A percentile compares a stretch with the other conserved stretches of the same genome.
Evolutionary conservation across 2,888 invertebrate species (phyloP).

Genomic region (Blastobasis lacticolella): DNA sequence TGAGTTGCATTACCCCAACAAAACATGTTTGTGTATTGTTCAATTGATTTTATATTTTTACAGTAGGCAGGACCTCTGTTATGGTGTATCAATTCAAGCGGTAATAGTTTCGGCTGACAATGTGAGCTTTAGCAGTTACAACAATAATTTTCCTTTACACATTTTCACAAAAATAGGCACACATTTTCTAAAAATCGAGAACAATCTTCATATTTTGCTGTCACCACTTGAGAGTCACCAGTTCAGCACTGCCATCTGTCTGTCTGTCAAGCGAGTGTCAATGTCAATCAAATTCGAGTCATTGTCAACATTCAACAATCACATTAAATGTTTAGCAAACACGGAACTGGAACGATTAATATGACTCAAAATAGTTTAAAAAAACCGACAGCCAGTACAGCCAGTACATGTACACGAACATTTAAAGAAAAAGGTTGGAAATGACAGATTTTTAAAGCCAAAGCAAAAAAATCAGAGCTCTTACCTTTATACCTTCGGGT

Average conservation of each 20-base stretch:
- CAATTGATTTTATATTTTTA: conserved; percentile 29
- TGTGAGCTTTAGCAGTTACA: conserved; percentile 15
- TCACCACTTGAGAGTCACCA: background rate
- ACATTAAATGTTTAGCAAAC: too few species aligned
- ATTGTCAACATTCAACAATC: too few species aligned
- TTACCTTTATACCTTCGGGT: too few species aligned
- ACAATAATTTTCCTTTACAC: conserved; percentile 33
- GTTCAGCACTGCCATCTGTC: background rate
- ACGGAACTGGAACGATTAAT: too few species aligned
- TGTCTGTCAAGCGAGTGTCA: too few species aligned
- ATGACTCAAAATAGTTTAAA: too few species aligned
- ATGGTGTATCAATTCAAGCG: conserved; percentile 23
- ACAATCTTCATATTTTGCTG: conserved; percentile 39
- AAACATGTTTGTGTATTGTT: conserved; percentile 49
- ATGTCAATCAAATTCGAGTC: too few species aligned
- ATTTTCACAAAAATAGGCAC: conserved; percentile 33
- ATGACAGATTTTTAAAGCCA: too few species aligned
- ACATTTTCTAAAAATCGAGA: conserved; percentile 52
- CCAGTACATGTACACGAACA: too few species aligned
- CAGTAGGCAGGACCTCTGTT: conserved; percentile 38
- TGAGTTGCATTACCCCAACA: conserved; percentile 70
- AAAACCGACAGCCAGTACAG: too few species aligned
- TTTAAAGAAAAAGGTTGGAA: too few species aligned
- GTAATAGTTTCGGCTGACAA: conserved; percentile 25
- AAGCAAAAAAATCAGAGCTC: too few species aligned